A percentile compares a stretch with the other conserved stretches of the same genome.
These are phyloP conservation scores for Notamacropus eugenii DNA, from an alignment of 2,797 vertebrate species.

Conservation along the genomic window DNA sequence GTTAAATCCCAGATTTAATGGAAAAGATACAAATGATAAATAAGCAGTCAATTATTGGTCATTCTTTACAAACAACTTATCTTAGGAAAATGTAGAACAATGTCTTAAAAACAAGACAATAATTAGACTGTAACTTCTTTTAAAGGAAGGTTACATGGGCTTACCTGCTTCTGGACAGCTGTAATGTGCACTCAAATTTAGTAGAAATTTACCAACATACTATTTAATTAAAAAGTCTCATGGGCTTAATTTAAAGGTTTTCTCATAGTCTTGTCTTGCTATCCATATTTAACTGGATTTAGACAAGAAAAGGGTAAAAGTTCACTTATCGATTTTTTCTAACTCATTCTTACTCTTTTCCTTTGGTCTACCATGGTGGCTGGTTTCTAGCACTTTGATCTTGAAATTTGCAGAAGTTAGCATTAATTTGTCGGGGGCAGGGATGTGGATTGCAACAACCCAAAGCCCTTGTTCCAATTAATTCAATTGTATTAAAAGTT, in stretches of 20 bases:
- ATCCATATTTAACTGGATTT: slow-evolving; percentile 53
- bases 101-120: slow-evolving; percentile 83
- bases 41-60: slow-evolving; percentile 53
- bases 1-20: slow-evolving; percentile 79
- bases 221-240: slow-evolving; percentile 25
- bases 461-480: slow-evolving; percentile 25
- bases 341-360: slow-evolving; percentile 6
- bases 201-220: neutral
- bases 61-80: slow-evolving; percentile 67
- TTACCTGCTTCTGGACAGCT: slow-evolving; percentile 40
- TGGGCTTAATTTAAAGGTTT: slow-evolving; percentile 18
- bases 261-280: slow-evolving; percentile 2
- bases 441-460: neutral
- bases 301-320: slow-evolving; percentile 60
- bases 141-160: slow-evolving; percentile 13
- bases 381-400: slow-evolving; percentile 32
- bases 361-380: slow-evolving; percentile 14
- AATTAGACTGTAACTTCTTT: slow-evolving; percentile 42
- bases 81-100: slow-evolving; percentile 77
- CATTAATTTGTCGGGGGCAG: slow-evolving; percentile 18
- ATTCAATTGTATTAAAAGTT: slow-evolving; percentile 44
- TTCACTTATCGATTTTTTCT: slow-evolving; percentile 44
- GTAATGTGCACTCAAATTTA: slow-evolving; percentile 44
- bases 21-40: slow-evolving; percentile 65
- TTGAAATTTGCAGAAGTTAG: slow-evolving; percentile 45